These are phyloP conservation scores for Acronicta psi DNA, from an alignment of 2,888 invertebrate genomes.

Conservation along the genomic window DNA sequence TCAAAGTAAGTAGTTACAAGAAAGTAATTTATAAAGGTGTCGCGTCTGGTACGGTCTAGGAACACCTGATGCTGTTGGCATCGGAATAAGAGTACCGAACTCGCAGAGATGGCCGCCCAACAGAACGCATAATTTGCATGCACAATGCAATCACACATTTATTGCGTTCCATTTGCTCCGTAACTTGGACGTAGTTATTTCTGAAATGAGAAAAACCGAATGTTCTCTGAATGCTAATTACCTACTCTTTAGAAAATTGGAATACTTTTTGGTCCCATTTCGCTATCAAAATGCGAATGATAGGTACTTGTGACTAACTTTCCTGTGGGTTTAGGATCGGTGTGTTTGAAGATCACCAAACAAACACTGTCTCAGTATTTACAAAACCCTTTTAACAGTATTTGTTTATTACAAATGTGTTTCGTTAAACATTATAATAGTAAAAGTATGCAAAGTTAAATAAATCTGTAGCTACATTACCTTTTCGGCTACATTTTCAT, in stretches of 20 bases:
- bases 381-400: conserved; percentile 42
- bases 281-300: conserved; percentile 36
- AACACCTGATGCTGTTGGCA: conserved; percentile 44
- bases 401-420: conserved; percentile 37
- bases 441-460: conserved; percentile 22
- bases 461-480: not conserved
- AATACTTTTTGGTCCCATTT: conserved; percentile 44
- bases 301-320: conserved; percentile 43
- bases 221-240: conserved; percentile 68
- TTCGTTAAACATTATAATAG: conserved; percentile 18
- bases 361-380: conserved; percentile 52
- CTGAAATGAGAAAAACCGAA: conserved; percentile 68
- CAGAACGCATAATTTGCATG: conserved; percentile 70
- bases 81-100: conserved; percentile 51
- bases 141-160: conserved; percentile 75
- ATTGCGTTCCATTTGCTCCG: conserved; percentile 72
- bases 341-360: conserved; percentile 48
- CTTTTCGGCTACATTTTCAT: too few species aligned
- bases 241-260: conserved; percentile 52
- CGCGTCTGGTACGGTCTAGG: conserved; percentile 15
- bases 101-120: conserved; percentile 57
- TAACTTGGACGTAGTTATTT: conserved; percentile 69
- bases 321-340: conserved; percentile 50
- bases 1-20: conserved; percentile 92
- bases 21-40: conserved; percentile 12